Evolutionary conservation across 37 sponge, comb jelly and placozoan species (phyloP), one percentile per base, ranked within the genome.

Genomic region (Axinella damicornis): DNA sequence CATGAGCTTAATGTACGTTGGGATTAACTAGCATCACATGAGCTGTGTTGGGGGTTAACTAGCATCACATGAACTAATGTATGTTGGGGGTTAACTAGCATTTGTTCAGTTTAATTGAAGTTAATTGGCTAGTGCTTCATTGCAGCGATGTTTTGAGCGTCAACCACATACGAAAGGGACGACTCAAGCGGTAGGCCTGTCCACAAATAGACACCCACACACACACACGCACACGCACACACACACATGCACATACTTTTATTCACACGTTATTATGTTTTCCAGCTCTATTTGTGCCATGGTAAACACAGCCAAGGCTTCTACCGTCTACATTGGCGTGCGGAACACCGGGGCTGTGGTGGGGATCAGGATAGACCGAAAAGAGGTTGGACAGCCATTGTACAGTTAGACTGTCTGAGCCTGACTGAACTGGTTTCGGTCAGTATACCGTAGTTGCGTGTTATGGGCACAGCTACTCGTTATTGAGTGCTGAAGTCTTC

Each of bases 301-400:
- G 62, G 61, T 73, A 33, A 82, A 82, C 53, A 34, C 73, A 24
- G 73, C 73, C 27, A 36, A 72, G 24, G 32, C 21, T 32, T 54
- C 46, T 0, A 57, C 46, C 2, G 28, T 82, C 25, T 39, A 63
- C 37, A 37, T 82, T 22, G 83, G 83, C 25, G 73, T 82, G 63
- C 15, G 33, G 37, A 34, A 22, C 16, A 14, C 2, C 4, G 83
- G 83, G 1, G 59, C n/a, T 1, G 73, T 82, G 14, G 13, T 41
- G 0, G 83, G 83, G 11, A 46, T 71, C 52, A 72, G 61, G 35
- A 33, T 82, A 18, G 21, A 30, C 62, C 33, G 63, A 37, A 62
- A 72, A 40, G 60, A 82, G 61, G 79, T 79, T 30, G 41, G 22
- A 58, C 5, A 5, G 18, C 6, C 21, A 68, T 5, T 68, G 19